Base-by-base conservation (phyloP, 1,140 invertebrate species). In the Heliothis virescens region DNA sequence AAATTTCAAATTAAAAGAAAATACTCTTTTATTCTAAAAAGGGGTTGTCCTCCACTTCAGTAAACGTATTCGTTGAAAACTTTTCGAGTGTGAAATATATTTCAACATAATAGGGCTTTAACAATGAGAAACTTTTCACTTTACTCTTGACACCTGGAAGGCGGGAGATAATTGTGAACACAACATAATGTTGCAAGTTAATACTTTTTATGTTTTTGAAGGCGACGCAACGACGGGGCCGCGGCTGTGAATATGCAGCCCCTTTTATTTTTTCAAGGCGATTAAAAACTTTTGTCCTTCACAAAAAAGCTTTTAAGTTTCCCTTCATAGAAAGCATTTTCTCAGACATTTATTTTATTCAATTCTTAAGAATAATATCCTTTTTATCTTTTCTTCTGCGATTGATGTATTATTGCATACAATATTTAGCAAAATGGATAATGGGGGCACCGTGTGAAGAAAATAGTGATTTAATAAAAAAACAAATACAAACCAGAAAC, bases 91-190 rank as follows among this genome's bases (percentile, higher is more conserved):
- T 86, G 72, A 88, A 91, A 87, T n/a, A 84, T 74, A 74, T 60
- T 87, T 81, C 77, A 69, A 86, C 83, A 7, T 41, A 88, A 83
- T 86, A 85, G 77, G 79, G 77, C 75, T 65, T n/a, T 65, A 80
- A 89, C 86, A 89, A 90, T 87, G 77, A 79, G 80, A n/a, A 90
- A 89, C 83, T 90, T 88, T 91, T 87, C 83, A 82, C 83, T 87
- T 85, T 83, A 78, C 86, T 86, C 86, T 89, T 91, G 89, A 88
- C 88, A 87, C 85, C 86, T 89, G 85, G 85, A 87, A 80, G 82
- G 79, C 82, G 83, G 72, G 80, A 86, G 83, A 89, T 89, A 87
- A 90, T 91, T 81, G 74, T 72, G 34, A 74, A 69, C 62, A 69
- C 62, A 69, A 69, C 63, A 69, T 63, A 71, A 72, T 79, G 67